phyloP scores from a whole-genome alignment of 2,888 invertebrate species.

The Eulithis prunata region DNA sequence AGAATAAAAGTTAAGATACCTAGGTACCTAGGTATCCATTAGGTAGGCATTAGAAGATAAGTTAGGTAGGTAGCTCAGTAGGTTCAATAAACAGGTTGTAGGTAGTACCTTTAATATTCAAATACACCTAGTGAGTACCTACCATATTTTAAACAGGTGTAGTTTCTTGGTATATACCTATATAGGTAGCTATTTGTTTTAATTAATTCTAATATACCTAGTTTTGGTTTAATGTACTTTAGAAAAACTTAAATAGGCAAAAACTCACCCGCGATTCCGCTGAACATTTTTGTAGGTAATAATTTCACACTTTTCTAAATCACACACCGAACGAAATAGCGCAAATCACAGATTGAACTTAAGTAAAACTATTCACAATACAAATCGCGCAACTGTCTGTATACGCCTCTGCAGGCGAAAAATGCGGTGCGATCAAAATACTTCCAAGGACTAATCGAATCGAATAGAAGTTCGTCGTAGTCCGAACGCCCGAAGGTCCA shows the following conservation, averaged over 20 bases:
- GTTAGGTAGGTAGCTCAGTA: background rate
- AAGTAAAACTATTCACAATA: slow-evolving; percentile 29
- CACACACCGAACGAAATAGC: slow-evolving; percentile 32
- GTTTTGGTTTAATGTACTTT: too few species aligned
- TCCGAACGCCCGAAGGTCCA: slow-evolving; percentile 52
- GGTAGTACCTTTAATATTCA: too few species aligned
- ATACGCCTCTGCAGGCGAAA: slow-evolving; percentile 51
- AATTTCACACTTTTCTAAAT: slow-evolving; percentile 10
- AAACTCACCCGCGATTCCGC: slow-evolving; percentile 76
- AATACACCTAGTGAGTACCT: too few species aligned
- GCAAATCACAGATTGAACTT: slow-evolving; percentile 34
- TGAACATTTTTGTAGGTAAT: slow-evolving; percentile 71
- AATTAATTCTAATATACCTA: too few species aligned
- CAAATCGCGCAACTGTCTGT: slow-evolving; percentile 31
- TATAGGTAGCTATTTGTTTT: too few species aligned
- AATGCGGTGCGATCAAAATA: slow-evolving; percentile 59
- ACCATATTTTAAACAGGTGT: too few species aligned
- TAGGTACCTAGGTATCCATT: background rate
- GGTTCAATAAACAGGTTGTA: too few species aligned
- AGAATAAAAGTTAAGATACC: background rate
- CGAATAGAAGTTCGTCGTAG: slow-evolving; percentile 48
- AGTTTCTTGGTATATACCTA: too few species aligned
- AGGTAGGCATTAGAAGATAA: background rate
- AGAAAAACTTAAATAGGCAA: background rate
- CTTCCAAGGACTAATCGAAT: slow-evolving; percentile 58